Conservation (phyloP, 2,797 vertebrate species). For the Hephaestus fuliginosus region DNA sequence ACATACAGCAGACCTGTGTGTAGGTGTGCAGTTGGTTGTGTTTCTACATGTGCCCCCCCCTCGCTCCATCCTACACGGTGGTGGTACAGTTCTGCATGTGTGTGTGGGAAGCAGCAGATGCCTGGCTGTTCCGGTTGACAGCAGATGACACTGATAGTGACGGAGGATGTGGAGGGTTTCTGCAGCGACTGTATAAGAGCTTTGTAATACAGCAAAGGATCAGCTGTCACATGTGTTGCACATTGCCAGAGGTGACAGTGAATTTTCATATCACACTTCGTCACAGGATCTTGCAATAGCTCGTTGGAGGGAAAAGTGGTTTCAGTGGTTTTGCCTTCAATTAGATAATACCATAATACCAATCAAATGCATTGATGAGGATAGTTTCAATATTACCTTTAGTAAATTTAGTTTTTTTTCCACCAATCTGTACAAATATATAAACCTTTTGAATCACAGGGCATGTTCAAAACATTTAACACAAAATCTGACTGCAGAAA, state of each 20-base stretch:
- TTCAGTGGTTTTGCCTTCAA: background rate
- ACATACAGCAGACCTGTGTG: constrained; percentile 54
- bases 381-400: background rate
- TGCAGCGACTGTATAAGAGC: constrained; percentile 41
- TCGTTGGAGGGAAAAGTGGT: background rate
- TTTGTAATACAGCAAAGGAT: constrained; percentile 32
- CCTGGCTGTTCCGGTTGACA: constrained; percentile 76
- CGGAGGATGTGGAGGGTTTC: constrained; percentile 61
- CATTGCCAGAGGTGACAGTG: constrained; percentile 47
- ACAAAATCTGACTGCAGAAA: background rate
- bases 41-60: background rate
- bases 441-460: background rate
- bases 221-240: constrained; percentile 57
- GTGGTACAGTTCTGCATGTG: constrained; percentile 15
- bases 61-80: no score
- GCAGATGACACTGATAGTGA: constrained; percentile 76
- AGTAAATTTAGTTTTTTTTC: background rate
- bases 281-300: constrained; percentile 34
- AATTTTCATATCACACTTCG: constrained; percentile 45
- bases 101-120: constrained; percentile 66
- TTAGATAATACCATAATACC: background rate
- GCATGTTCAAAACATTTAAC: background rate
- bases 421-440: background rate
- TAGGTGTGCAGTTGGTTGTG: constrained; percentile 28
- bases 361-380: background rate